These are phyloP conservation scores for Pterostichus madidus DNA, from an alignment of 2,888 invertebrate species.

Conservation along the genomic window DNA sequence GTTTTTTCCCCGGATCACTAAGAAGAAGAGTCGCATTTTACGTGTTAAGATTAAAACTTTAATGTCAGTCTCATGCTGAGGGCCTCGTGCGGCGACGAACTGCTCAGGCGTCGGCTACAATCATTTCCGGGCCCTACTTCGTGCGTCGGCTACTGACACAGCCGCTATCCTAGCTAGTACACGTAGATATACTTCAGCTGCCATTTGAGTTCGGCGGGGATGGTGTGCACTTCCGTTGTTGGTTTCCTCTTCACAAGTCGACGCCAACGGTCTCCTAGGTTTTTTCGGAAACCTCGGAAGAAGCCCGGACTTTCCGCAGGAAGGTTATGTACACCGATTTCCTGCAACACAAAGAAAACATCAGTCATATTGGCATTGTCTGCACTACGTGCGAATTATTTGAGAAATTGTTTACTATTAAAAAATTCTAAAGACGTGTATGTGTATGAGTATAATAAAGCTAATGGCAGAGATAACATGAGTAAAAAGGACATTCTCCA, in stretches of 20 bases:
- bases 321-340: conserved; percentile 87
- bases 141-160: conserved; percentile 1
- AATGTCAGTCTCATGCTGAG: conserved; percentile 61
- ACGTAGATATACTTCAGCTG: conserved; percentile 94
- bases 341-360: conserved; percentile 80
- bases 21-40: conserved; percentile 57
- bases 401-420: neutral
- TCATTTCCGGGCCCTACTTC: conserved; percentile 50
- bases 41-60: conserved; percentile 61
- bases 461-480: neutral
- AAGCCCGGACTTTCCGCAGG: conserved; percentile 86
- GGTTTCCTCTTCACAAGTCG: conserved; percentile 92
- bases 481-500: conserved; percentile 37
- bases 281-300: conserved; percentile 89
- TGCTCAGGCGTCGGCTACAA: conserved; percentile 34
- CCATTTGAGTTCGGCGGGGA: conserved; percentile 92
- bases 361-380: conserved; percentile 4
- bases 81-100: conserved; percentile 34
- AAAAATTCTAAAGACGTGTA: neutral
- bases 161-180: conserved; percentile 79
- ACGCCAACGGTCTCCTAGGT: conserved; percentile 91
- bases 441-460: neutral
- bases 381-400: neutral
- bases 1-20: conserved; percentile 59
- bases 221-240: conserved; percentile 88